Conservation (phyloP, 2,113 vertebrate species). For the Nannospalax galili region DNA sequence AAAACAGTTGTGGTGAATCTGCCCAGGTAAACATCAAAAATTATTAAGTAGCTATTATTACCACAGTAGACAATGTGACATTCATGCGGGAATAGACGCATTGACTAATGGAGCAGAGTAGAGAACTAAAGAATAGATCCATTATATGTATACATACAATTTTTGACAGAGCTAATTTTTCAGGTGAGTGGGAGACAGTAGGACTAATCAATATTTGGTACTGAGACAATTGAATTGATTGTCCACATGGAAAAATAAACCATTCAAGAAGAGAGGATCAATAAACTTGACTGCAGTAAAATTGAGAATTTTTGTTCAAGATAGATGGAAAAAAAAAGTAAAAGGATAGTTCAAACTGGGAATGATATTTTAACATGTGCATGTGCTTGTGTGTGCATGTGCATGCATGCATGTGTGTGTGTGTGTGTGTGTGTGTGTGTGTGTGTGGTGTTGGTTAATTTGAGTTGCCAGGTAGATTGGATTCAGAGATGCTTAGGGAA, state of each 20-base stretch:
- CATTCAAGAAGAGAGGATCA: conserved; percentile 27
- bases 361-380: background rate
- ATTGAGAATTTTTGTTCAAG: conserved; percentile 44
- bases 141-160: conserved; percentile 14
- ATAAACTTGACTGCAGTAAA: conserved; percentile 25
- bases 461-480: background rate
- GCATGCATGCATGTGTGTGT: too few relatives aligned
- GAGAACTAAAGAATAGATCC: background rate
- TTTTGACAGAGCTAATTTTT: conserved; percentile 63
- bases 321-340: background rate
- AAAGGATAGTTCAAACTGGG: background rate
- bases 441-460: background rate
- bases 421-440: background rate
- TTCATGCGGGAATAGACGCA: background rate
- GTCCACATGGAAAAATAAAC: conserved; percentile 47
- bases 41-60: background rate
- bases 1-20: background rate
- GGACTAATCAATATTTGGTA: conserved; percentile 11
- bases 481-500: background rate
- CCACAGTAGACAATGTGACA: background rate
- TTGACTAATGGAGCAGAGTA: background rate
- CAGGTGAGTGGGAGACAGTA: conserved; percentile 38
- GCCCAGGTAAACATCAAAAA: background rate
- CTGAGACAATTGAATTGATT: conserved; percentile 39
- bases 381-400: too few relatives aligned